Evolutionary conservation across 2,797 vertebrate species (phyloP).

Genomic region (Coilia nasus): DNA sequence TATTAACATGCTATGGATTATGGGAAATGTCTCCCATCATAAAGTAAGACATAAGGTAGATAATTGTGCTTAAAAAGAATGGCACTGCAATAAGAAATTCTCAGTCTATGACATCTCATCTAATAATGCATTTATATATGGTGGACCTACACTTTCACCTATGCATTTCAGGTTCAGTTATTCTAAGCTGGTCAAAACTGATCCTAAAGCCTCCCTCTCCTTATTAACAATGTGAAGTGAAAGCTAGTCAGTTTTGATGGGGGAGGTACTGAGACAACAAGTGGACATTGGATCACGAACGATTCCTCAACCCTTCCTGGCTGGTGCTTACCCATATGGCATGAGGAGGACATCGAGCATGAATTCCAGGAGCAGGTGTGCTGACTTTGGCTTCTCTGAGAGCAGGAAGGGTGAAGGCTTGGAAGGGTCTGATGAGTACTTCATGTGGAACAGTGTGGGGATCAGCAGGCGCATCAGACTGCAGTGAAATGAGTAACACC

Average conservation of each 20-base stretch:
- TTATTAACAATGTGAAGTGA: too few species aligned
- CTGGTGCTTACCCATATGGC: conserved; percentile 91
- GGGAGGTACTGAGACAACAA: neutral
- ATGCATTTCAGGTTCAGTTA: neutral
- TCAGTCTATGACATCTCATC: neutral
- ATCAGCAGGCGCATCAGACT: conserved; percentile 99
- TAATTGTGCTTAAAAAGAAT: too few species aligned
- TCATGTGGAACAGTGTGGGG: conserved; percentile 96
- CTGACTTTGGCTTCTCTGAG: conserved; percentile 96
- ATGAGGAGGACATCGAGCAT: conserved; percentile 98
- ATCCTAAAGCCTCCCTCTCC: too few species aligned
- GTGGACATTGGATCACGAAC: neutral
- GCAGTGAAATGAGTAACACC: conserved; percentile 50
- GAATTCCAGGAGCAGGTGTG: conserved; percentile 95
- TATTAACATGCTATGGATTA: too few species aligned
- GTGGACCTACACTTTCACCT: neutral
- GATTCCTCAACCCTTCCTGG: neutral
- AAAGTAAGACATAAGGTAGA: too few species aligned
- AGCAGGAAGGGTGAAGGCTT: conserved; percentile 88
- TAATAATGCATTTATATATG: neutral
- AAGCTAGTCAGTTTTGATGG: too few species aligned
- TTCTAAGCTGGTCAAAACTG: neutral
- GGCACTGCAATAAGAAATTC: neutral
- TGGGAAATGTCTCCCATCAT: too few species aligned
- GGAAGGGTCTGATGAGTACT: conserved; percentile 86